phyloP scores from a whole-genome alignment of 2,888 invertebrate species.

The Odontocolon sp. region DNA sequence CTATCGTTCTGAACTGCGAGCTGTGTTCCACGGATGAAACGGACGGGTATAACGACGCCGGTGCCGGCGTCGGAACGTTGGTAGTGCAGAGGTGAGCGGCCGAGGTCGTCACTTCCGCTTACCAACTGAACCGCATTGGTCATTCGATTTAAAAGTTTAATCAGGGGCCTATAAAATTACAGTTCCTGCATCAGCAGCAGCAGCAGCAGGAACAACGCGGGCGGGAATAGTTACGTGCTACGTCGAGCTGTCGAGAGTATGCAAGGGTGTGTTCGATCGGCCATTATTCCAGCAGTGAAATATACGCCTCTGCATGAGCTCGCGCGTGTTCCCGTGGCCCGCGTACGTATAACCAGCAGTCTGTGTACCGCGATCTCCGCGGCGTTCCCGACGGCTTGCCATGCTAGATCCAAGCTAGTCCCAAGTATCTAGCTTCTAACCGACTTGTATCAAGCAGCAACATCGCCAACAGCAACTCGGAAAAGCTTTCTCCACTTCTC shows the following conservation, averaged over 20 bases:
- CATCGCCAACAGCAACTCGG: conserved; percentile 3
- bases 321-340: conserved; percentile 40
- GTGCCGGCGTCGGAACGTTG: conserved; percentile 74
- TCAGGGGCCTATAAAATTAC: conserved; percentile 79
- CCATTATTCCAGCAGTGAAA: conserved; percentile 71
- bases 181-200: conserved; percentile 61
- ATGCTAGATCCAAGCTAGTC: not conserved
- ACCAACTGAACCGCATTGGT: conserved; percentile 77
- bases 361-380: conserved; percentile 16
- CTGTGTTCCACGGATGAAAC: conserved; percentile 35
- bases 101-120: conserved; percentile 80
- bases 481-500: conserved; percentile 58
- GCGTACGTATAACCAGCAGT: not conserved
- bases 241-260: conserved; percentile 49
- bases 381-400: conserved; percentile 12
- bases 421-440: not conserved
- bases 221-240: conserved; percentile 6
- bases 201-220: conserved; percentile 3
- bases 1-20: too few relatives aligned
- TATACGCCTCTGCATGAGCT: conserved; percentile 67
- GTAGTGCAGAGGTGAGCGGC: conserved; percentile 81
- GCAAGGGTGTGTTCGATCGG: conserved; percentile 73
- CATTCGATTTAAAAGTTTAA: conserved; percentile 81
- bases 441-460: not conserved
- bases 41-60: conserved; percentile 50